Evolutionary conservation across 2,888 invertebrate species (phyloP).

Genomic region (Erannis defoliaria): DNA sequence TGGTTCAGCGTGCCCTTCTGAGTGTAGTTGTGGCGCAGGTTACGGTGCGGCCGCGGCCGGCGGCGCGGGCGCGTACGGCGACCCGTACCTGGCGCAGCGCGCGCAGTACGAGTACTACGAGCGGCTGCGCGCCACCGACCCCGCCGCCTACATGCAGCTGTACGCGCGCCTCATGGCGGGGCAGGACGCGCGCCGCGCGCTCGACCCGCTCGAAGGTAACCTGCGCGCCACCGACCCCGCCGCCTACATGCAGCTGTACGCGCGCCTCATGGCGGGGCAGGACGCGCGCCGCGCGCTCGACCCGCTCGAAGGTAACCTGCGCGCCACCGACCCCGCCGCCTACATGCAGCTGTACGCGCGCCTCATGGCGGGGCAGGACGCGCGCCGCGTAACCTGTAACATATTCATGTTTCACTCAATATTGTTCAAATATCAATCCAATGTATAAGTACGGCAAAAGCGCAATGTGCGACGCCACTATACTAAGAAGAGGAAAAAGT

Average conservation of each 20-base stretch:
- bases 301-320: conserved; percentile 74
- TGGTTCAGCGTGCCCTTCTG: no score
- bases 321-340: conserved; percentile 91
- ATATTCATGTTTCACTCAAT: no score
- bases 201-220: conserved; percentile 52
- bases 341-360: conserved; percentile 93
- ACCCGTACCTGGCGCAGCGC: conserved; percentile 87
- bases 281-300: conserved; percentile 31
- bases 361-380: conserved; percentile 78
- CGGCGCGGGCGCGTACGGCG: conserved; percentile 79
- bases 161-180: conserved; percentile 90
- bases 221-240: conserved; percentile 92
- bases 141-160: conserved; percentile 92
- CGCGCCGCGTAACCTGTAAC: conserved; percentile 24
- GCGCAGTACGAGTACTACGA: conserved; percentile 92
- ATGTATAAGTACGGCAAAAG: no score
- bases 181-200: conserved; percentile 31
- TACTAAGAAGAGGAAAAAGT: no score
- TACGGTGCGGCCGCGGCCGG: conserved; percentile 59
- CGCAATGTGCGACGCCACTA: no score
- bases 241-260: conserved; percentile 92
- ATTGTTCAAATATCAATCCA: no score
- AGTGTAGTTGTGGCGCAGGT: conserved; percentile 34
- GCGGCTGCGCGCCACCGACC: conserved; percentile 91
- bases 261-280: conserved; percentile 87